Base-by-base conservation (phyloP, 2,797 vertebrate species). In the Enteromius fasciolatus region DNA sequence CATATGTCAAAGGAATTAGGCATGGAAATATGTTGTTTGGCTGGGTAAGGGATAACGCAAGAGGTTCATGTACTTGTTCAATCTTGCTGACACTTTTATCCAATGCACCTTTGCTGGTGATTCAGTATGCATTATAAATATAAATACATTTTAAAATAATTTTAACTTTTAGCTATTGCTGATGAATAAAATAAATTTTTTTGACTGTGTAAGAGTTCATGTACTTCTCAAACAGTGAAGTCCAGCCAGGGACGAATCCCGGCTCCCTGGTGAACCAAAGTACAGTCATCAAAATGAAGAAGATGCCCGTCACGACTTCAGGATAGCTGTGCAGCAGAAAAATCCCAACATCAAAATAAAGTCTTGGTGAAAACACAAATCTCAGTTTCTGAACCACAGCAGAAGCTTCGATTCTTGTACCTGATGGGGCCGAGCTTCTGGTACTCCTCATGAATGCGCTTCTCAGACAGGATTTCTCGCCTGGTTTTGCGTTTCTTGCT, bases 241-340 rank as follows among this genome's bases (percentile, higher is more conserved):
- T 98, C 98, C 98, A 99, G 36, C 98, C 98, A 0, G 97, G 96
- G 28, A 99, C 96, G 78, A 99, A 99, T 44, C 98, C 98, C 0
- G 97, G 98, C 88, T 99, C 98, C 86, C 98, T 94, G 78, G 97
- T 98, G 93, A 99, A 99, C 98, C 98, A 99, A 88, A 99, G 95
- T 86, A 99, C 87, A 0, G 97, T 97, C 98, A 99, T 99, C 86
- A 99, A 90, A 89, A 99, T 90, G 92, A 99, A 99, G 92, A 99
- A 98, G 85, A 99, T 92, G 7, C 95, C 97, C 0, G 98, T 99
- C 89, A 99, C 96, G 91, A 98, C 96, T 89, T 99, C 98, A 0
- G 97, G 98, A 86, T 99, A 99, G 87, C 98, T 99, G 85, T 7
- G 84, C 0, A 48, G 5, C 41, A 20, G 25, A 54, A 23, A 76